A percentile compares a stretch with the other conserved stretches of the same genome.
Evolutionary conservation across 1,140 invertebrate species (phyloP).

Genomic region (Pararge aegeria): DNA sequence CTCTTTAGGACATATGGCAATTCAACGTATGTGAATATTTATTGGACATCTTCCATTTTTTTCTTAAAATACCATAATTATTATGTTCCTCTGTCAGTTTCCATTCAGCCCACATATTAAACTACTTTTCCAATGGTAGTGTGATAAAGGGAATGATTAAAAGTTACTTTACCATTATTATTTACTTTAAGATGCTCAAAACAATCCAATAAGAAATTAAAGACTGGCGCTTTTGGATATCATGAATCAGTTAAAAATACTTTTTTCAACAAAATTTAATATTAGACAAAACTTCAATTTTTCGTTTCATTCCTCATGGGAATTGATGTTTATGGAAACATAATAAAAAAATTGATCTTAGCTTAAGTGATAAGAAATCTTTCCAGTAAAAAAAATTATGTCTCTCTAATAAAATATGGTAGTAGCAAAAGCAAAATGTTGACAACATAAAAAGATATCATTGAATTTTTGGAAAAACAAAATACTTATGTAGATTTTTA

Average conservation of each 20-base stretch:
- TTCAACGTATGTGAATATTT: no score
- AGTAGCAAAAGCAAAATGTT: background rate
- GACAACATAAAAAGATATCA: background rate
- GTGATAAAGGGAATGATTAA: slow-evolving; percentile 24
- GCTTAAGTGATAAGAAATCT: slow-evolving; percentile 62
- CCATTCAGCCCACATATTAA: slow-evolving; percentile 23
- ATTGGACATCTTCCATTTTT: background rate
- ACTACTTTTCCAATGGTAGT: slow-evolving; percentile 16
- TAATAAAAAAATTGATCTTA: slow-evolving; percentile 69
- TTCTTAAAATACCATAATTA: background rate
- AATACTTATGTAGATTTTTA: slow-evolving; percentile 36
- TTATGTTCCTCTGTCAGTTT: slow-evolving; percentile 22
- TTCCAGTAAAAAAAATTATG: slow-evolving; percentile 55
- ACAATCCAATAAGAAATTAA: slow-evolving; percentile 27
- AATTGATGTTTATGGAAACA: slow-evolving; percentile 71
- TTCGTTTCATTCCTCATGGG: slow-evolving; percentile 79
- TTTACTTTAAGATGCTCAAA: slow-evolving; percentile 14
- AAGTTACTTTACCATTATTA: background rate
- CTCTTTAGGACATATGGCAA: no score
- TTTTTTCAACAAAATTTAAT: slow-evolving; percentile 35
- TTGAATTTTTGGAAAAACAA: background rate
- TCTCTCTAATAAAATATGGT: background rate
- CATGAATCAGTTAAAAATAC: slow-evolving; percentile 40
- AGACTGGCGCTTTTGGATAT: slow-evolving; percentile 77
- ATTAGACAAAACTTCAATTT: slow-evolving; percentile 56